A percentile compares a stretch with the other conserved stretches of the same genome.
phyloP scores from a whole-genome alignment of 1,140 invertebrate genomes.

The Drosophila melanogaster region DNA sequence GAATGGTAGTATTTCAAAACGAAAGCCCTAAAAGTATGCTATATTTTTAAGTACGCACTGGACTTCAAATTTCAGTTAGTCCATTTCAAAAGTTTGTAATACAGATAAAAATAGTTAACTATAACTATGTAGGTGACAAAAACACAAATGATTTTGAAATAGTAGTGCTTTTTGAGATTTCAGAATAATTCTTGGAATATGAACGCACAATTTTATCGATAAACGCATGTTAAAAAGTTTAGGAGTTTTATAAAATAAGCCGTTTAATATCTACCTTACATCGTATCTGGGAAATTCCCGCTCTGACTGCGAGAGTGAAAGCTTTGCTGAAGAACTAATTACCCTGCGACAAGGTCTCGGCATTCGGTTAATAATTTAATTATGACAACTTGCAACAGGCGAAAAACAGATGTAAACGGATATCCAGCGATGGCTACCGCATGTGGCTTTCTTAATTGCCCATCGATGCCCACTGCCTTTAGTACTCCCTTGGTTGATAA shows the following conservation, averaged over 20 bases:
- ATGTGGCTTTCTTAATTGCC: slow-evolving; percentile 77
- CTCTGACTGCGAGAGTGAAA: slow-evolving; percentile 50
- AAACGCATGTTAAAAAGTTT: too few relatives aligned
- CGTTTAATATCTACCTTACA: not conserved
- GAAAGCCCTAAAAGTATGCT: slow-evolving; percentile 30
- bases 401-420: slow-evolving; percentile 50
- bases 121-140: too few relatives aligned
- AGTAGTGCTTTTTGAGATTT: too few relatives aligned
- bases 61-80: not conserved
- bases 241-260: too few relatives aligned
- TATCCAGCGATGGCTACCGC: slow-evolving; percentile 59
- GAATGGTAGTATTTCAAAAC: slow-evolving; percentile 4
- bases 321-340: slow-evolving; percentile 46
- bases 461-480: slow-evolving; percentile 23
- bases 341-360: slow-evolving; percentile 36
- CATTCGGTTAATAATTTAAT: slow-evolving; percentile 64
- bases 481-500: slow-evolving; percentile 47
- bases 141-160: too few relatives aligned
- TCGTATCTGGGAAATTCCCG: not conserved
- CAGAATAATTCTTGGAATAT: too few relatives aligned
- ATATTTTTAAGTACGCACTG: not conserved
- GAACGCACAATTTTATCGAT: too few relatives aligned
- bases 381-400: slow-evolving; percentile 57
- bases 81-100: not conserved
- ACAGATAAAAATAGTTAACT: too few relatives aligned